phyloP scores from a whole-genome alignment of 2,888 invertebrate genomes.

The Drosophila pseudotalamancana region DNA sequence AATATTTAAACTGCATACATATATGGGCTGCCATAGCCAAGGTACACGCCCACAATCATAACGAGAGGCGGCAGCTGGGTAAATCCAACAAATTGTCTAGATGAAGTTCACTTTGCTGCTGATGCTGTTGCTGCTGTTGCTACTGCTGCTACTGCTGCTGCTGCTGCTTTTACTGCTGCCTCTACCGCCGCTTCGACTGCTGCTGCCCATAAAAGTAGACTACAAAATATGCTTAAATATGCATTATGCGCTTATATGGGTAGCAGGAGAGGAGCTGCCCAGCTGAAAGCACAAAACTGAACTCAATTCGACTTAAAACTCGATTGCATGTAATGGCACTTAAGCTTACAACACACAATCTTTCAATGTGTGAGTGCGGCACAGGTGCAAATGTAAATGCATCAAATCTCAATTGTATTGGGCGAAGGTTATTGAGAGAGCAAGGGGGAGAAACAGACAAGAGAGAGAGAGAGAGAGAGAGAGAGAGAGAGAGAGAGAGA shows the following conservation, averaged over 20 bases:
- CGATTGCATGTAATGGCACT: slow-evolving; percentile 78
- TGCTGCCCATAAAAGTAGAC: slow-evolving; percentile 69
- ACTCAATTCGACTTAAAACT: slow-evolving; percentile 55
- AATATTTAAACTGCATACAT: slow-evolving; percentile 5
- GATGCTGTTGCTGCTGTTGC: not conserved
- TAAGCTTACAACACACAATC: slow-evolving; percentile 70
- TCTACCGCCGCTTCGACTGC: not conserved
- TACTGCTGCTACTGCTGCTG: not conserved
- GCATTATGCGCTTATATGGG: slow-evolving; percentile 73
- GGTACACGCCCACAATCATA: not conserved
- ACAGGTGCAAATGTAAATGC: slow-evolving; percentile 76
- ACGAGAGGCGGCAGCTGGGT: slow-evolving; percentile 19
- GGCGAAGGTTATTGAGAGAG: slow-evolving; percentile 32
- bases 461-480: slow-evolving; percentile 2
- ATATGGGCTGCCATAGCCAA: not conserved
- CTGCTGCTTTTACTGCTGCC: not conserved
- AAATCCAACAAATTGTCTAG: slow-evolving; percentile 61
- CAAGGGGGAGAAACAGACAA: slow-evolving; percentile 3
- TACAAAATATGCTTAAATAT: slow-evolving; percentile 78
- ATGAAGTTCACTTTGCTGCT: slow-evolving; percentile 68
- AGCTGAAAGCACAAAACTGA: slow-evolving; percentile 42
- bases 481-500: not conserved
- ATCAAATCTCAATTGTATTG: slow-evolving; percentile 70
- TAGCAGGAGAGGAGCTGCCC: slow-evolving; percentile 28
- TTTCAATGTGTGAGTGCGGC: slow-evolving; percentile 35